These are phyloP conservation scores for Acronicta leporina DNA, from an alignment of 2,888 invertebrate species.

Conservation along the genomic window DNA sequence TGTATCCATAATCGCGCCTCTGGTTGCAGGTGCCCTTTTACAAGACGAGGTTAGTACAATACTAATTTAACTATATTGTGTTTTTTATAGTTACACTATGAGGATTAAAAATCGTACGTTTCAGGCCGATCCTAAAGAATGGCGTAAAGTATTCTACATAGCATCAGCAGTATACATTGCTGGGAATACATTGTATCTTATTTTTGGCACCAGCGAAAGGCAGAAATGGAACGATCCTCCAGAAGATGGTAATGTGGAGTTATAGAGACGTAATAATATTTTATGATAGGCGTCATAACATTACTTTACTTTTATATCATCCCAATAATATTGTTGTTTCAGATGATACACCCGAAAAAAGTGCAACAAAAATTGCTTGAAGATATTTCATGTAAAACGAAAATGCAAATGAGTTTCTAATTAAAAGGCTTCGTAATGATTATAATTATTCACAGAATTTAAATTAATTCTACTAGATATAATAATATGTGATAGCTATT, in stretches of 20 bases:
- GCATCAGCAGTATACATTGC: conserved; percentile 91
- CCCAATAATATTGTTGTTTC: background rate
- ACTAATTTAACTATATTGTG: no score
- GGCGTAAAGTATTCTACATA: conserved; percentile 92
- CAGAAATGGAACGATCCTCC: conserved; percentile 48
- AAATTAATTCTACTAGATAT: no score
- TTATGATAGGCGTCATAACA: background rate
- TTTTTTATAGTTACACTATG: no score
- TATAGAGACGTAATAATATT: no score
- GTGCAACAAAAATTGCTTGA: background rate
- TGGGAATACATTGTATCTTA: conserved; percentile 90
- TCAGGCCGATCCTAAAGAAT: conserved; percentile 90
- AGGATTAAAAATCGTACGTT: conserved; percentile 6
- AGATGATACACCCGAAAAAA: background rate
- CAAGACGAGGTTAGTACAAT: conserved; percentile 77
- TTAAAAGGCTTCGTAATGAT: no score
- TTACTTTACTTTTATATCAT: background rate
- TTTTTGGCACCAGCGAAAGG: conserved; percentile 87
- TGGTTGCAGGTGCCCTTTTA: conserved; percentile 91
- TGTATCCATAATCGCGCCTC: conserved; percentile 93
- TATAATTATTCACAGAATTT: no score
- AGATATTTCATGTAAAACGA: background rate
- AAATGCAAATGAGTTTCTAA: background rate
- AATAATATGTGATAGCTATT: no score
- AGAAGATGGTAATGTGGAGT: conserved; percentile 2